These are phyloP conservation scores for Battus philenor DNA, from an alignment of 1,140 invertebrate genomes.

Conservation along the genomic window DNA sequence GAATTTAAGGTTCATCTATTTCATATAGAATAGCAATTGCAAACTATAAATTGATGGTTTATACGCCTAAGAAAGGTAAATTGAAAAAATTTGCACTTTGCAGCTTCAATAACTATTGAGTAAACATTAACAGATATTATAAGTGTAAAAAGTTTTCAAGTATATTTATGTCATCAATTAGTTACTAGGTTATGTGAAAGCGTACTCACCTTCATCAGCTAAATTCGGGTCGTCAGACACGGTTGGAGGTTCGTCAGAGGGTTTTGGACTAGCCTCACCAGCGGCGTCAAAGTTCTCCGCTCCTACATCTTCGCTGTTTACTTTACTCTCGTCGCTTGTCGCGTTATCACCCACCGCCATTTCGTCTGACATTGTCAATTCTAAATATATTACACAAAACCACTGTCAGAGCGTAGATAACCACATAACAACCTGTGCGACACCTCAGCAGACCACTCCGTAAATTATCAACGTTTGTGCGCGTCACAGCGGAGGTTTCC, in stretches of 20 bases:
- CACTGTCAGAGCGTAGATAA: slow-evolving; percentile 57
- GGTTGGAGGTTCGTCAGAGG: slow-evolving; percentile 14
- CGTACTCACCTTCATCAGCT: slow-evolving; percentile 32
- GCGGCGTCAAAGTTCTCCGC: slow-evolving; percentile 20
- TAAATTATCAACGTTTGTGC: slow-evolving; percentile 56
- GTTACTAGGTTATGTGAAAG: slow-evolving; percentile 50
- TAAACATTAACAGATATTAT: not conserved
- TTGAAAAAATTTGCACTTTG: too few species aligned
- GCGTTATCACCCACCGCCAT: slow-evolving; percentile 69
- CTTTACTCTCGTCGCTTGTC: slow-evolving; percentile 42
- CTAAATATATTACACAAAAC: slow-evolving; percentile 51
- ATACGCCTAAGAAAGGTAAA: too few species aligned
- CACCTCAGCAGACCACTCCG: slow-evolving; percentile 39
- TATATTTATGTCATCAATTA: slow-evolving; percentile 36
- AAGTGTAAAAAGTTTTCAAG: slow-evolving; percentile 5
- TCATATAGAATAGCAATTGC: too few species aligned
- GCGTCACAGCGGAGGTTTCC: slow-evolving; percentile 71
- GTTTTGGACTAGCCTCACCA: slow-evolving; percentile 11
- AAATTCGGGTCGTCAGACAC: slow-evolving; percentile 19
- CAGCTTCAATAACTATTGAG: too few species aligned
- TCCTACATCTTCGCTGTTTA: slow-evolving; percentile 20
- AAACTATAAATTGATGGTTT: too few species aligned
- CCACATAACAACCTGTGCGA: slow-evolving; percentile 64
- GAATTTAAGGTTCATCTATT: too few species aligned
- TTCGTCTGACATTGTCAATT: slow-evolving; percentile 72